phyloP scores from a whole-genome alignment of 2,113 vertebrate genomes.

The Atlantisia rogersi region DNA sequence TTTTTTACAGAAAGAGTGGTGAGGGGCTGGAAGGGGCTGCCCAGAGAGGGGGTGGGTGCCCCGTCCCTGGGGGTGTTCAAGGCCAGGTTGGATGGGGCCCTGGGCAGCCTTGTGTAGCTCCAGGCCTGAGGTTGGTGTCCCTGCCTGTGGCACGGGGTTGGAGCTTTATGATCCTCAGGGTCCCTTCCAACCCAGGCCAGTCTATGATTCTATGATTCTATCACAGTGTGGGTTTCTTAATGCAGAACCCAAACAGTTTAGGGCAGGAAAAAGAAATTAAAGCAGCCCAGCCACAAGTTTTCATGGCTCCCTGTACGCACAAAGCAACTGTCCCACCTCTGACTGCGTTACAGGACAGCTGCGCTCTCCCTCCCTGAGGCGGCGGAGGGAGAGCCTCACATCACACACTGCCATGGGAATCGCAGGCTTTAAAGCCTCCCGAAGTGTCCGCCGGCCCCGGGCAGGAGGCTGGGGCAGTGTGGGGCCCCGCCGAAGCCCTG shows the following conservation, averaged over 20 bases:
- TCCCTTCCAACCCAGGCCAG: too few relatives aligned
- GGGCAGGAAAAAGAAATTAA: neutral
- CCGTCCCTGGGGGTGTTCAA: too few relatives aligned
- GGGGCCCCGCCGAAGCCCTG: neutral
- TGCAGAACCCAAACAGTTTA: neutral
- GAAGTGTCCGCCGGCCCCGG: neutral
- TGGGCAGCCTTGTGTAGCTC: too few relatives aligned
- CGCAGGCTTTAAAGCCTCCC: neutral
- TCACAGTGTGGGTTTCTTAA: rapidly evolving
- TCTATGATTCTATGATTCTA: neutral
- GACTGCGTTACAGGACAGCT: neutral
- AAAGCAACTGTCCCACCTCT: neutral
- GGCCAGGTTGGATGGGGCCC: too few relatives aligned
- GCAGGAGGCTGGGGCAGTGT: neutral
- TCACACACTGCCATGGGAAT: neutral
- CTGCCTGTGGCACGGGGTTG: too few relatives aligned
- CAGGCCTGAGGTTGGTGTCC: too few relatives aligned
- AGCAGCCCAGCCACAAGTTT: neutral
- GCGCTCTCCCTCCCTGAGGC: neutral
- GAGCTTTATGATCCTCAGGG: too few relatives aligned
- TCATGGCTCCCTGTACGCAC: neutral
- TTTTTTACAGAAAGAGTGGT: too few relatives aligned
- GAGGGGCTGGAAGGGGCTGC: too few relatives aligned
- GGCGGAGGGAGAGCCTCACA: neutral
- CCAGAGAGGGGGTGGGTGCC: too few relatives aligned